These are phyloP conservation scores for Arion vulgaris DNA, from an alignment of 1,140 invertebrate species.

Conservation along the genomic window DNA sequence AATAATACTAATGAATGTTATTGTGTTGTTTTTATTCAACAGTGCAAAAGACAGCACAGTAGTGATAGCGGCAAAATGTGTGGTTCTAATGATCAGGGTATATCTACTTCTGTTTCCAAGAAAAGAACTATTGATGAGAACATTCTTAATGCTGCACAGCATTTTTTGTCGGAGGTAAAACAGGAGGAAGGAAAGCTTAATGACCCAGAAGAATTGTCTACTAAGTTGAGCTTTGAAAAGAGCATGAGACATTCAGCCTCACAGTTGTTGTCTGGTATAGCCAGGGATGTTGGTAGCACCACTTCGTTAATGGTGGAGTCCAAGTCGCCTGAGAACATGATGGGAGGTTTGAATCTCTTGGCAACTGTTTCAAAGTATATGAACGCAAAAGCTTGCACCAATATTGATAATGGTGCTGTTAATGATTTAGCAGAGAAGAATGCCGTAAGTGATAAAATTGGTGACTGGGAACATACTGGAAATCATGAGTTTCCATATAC, in stretches of 20 bases:
- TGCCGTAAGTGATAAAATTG: not conserved
- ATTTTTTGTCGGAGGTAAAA: slow-evolving; percentile 18
- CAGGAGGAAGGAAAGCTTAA: slow-evolving; percentile 13
- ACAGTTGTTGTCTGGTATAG: slow-evolving; percentile 18
- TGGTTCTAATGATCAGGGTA: slow-evolving; percentile 4
- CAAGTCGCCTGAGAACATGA: slow-evolving; percentile 1
- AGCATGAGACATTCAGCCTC: slow-evolving; percentile 23
- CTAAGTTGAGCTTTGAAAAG: slow-evolving; percentile 8
- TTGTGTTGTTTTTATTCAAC: not conserved
- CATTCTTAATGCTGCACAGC: slow-evolving; percentile 27
- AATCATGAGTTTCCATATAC: not conserved
- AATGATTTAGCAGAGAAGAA: not conserved
- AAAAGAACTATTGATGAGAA: slow-evolving; percentile 22
- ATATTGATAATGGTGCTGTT: not conserved
- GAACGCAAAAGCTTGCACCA: slow-evolving; percentile 13
- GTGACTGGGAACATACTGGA: not conserved
- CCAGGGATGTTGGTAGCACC: slow-evolving; percentile 25
- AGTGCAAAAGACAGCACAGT: slow-evolving; percentile 16
- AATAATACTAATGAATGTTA: no score
- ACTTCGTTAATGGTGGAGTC: not conserved
- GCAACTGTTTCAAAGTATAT: slow-evolving; percentile 34
- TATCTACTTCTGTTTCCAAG: not conserved
- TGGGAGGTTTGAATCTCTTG: slow-evolving; percentile 33
- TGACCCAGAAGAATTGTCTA: not conserved
- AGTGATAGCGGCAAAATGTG: not conserved